These are phyloP conservation scores for Andrena chrysosceles DNA, from an alignment of 2,888 invertebrate species.

Conservation along the genomic window DNA sequence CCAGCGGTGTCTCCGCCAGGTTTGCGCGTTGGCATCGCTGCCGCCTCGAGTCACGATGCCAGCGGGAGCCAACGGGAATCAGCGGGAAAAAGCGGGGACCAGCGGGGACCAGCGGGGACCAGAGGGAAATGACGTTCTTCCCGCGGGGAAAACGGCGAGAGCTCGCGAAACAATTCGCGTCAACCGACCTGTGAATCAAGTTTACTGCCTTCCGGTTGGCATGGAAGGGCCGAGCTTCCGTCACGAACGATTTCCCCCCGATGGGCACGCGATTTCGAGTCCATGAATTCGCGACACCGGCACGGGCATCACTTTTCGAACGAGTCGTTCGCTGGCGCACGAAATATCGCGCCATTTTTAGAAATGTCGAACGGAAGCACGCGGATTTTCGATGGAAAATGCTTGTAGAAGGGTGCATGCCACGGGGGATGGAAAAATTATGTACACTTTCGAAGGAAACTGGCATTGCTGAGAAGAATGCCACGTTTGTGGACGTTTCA, in stretches of 20 bases:
- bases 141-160: neutral
- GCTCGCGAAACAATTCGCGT: neutral
- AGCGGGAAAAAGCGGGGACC: no score
- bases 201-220: constrained; percentile 19
- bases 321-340: neutral
- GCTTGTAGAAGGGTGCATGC: no score
- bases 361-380: no score
- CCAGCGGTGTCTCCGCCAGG: neutral
- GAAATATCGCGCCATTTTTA: neutral
- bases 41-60: neutral
- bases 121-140: neutral
- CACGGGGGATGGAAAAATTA: neutral
- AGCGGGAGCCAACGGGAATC: neutral
- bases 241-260: constrained; percentile 8
- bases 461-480: neutral
- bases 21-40: constrained; percentile 23
- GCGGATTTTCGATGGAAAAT: no score
- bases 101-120: no score
- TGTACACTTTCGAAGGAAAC: neutral
- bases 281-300: neutral
- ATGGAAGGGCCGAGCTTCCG: neutral
- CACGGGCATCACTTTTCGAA: neutral
- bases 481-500: neutral
- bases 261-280: neutral
- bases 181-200: constrained; percentile 12